Evolutionary conservation across 2,888 invertebrate genomes (phyloP).

Genomic region (Eurytoma californica): DNA sequence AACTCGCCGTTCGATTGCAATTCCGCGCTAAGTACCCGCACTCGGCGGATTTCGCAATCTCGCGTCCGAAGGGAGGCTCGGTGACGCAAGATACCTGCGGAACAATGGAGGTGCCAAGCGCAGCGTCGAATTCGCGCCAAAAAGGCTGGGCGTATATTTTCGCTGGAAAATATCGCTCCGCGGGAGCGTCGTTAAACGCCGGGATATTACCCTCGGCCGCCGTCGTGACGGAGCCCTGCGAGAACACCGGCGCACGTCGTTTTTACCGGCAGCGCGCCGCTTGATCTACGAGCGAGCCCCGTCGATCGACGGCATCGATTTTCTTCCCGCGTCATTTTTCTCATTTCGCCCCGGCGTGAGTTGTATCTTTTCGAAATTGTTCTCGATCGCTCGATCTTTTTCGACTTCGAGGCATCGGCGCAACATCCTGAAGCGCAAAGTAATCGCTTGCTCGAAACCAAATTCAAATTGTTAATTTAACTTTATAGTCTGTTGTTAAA

Average conservation of each 20-base stretch:
- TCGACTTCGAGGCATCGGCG: background rate
- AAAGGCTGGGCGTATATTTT: conserved; percentile 67
- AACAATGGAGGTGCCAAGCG: background rate
- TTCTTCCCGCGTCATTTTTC: no score
- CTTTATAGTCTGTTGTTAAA: no score
- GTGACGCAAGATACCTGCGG: background rate
- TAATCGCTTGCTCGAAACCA: no score
- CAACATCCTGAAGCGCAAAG: no score
- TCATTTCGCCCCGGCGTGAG: no score
- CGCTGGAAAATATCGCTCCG: conserved; percentile 62
- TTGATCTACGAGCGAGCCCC: conserved; percentile 57
- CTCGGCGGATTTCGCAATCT: conserved; percentile 28
- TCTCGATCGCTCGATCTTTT: background rate
- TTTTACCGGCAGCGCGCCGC: conserved; percentile 51
- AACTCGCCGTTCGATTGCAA: conserved; percentile 51
- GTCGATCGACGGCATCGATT: conserved; percentile 48
- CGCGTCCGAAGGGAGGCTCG: conserved; percentile 31
- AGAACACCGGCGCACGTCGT: conserved; percentile 15
- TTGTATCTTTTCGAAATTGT: no score
- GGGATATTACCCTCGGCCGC: conserved; percentile 69
- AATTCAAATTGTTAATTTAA: no score
- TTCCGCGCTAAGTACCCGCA: conserved; percentile 3
- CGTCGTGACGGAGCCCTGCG: conserved; percentile 61
- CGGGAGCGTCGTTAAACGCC: conserved; percentile 66
- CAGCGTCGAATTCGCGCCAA: background rate